Percentiles rank a stretch among this genome's conserved stretches.
Conservation (phyloP, 2,113 vertebrate species). For the Cottus gobio region DNA sequence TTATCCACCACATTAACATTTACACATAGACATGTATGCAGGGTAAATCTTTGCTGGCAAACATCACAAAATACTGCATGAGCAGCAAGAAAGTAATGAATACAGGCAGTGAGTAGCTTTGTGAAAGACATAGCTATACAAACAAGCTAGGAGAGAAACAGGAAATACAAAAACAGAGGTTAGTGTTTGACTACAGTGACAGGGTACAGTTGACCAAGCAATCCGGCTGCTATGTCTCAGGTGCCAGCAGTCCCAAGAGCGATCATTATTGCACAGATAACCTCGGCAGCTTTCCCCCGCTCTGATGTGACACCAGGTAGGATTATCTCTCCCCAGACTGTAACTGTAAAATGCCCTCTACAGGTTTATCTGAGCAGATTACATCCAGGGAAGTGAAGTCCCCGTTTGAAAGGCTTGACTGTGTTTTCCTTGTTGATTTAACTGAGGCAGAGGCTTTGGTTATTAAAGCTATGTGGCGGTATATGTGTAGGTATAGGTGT, state of each 20-base stretch:
- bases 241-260: conserved; percentile 35
- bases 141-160: not conserved
- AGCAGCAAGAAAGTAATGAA: not conserved
- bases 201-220: conserved; percentile 40
- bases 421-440: conserved; percentile 53
- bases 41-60: not conserved
- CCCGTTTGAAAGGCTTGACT: conserved; percentile 36
- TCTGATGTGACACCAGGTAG: conserved; percentile 66
- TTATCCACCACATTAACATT: not conserved
- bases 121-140: not conserved
- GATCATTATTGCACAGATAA: conserved; percentile 73
- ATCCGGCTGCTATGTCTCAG: conserved; percentile 37
- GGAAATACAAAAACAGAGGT: conserved; percentile 1
- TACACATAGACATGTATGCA: not conserved
- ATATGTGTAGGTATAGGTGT: too few relatives aligned
- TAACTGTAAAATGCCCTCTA: conserved; percentile 65
- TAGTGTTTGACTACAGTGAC: conserved; percentile 21
- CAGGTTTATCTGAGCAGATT: conserved; percentile 69
- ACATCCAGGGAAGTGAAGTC: conserved; percentile 52
- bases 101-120: not conserved
- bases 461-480: conserved; percentile 31
- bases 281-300: conserved; percentile 46
- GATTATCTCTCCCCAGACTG: conserved; percentile 68
- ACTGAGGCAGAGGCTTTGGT: conserved; percentile 33
- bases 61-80: not conserved